These are phyloP conservation scores for Cygnus olor DNA, from an alignment of 2,797 vertebrate genomes.

Conservation along the genomic window DNA sequence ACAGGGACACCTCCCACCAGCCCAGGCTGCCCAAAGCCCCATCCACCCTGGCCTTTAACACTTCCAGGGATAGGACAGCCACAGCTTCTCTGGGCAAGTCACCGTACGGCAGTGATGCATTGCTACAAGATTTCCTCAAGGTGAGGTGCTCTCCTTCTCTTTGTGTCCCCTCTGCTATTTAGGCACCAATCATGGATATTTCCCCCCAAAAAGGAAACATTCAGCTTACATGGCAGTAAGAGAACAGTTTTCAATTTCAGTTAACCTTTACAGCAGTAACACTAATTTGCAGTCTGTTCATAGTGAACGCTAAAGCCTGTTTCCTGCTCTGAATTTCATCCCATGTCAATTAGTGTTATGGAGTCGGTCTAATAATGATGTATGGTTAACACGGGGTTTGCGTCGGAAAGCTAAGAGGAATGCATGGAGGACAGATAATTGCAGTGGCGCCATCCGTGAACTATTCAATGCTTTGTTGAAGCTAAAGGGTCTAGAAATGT, in stretches of 20 bases:
- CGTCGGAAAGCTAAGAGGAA: neutral
- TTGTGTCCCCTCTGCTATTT: neutral
- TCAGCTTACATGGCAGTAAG: neutral
- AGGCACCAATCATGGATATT: neutral
- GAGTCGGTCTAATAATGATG: conserved; percentile 68
- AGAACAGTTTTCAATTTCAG: conserved; percentile 54
- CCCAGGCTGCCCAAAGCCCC: too few species aligned
- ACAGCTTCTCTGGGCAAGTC: neutral
- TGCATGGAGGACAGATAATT: neutral
- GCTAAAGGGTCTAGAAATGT: neutral
- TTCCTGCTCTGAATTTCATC: conserved; percentile 63
- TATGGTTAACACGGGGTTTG: neutral
- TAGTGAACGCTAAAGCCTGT: conserved; percentile 21
- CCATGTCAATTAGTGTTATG: conserved; percentile 65
- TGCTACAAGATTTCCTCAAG: neutral
- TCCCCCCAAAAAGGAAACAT: neutral
- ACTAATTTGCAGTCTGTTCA: conserved; percentile 44
- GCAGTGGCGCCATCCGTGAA: neutral
- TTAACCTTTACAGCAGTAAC: conserved; percentile 63
- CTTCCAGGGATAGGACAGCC: too few species aligned
- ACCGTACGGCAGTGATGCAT: neutral
- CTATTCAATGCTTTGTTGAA: neutral
- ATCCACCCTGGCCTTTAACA: too few species aligned
- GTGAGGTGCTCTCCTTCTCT: neutral
- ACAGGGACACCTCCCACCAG: too few species aligned